Percentiles rank a stretch among this genome's conserved stretches.
Conservation (phyloP, 2,797 vertebrate genomes). For the Caiman crocodilus region DNA sequence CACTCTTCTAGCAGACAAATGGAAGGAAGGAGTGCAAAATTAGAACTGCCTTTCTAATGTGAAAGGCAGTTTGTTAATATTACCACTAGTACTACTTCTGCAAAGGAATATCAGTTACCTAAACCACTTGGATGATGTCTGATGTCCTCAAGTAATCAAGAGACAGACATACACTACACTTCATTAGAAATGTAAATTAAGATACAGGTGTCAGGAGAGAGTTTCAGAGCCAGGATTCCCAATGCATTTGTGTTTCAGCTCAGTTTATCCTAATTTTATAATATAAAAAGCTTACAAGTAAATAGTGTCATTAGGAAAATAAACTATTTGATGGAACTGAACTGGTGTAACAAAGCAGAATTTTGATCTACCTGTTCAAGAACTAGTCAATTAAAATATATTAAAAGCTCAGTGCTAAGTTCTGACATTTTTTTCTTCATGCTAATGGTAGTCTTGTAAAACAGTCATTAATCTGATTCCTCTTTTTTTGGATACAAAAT, state of each 20-base stretch:
- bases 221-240: not conserved
- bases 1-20: not conserved
- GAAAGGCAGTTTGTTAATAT: not conserved
- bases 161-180: not conserved
- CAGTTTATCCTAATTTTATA: not conserved
- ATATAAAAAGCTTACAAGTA: not conserved
- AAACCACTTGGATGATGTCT: not conserved
- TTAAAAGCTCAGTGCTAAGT: not conserved
- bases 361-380: not conserved
- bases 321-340: not conserved
- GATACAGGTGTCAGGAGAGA: not conserved
- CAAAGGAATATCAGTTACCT: not conserved
- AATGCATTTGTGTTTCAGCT: not conserved
- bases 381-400: not conserved
- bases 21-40: not conserved
- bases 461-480: not conserved
- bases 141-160: not conserved
- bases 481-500: not conserved
- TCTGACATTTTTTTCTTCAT: not conserved
- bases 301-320: not conserved
- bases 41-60: not conserved
- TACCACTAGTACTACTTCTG: not conserved
- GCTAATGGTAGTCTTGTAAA: not conserved
- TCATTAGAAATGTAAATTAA: not conserved
- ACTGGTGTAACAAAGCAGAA: not conserved